Evolutionary conservation across 2,888 invertebrate genomes (phyloP), one percentile per base, ranked within the genome.

Genomic region (Heliconius ismenius): DNA sequence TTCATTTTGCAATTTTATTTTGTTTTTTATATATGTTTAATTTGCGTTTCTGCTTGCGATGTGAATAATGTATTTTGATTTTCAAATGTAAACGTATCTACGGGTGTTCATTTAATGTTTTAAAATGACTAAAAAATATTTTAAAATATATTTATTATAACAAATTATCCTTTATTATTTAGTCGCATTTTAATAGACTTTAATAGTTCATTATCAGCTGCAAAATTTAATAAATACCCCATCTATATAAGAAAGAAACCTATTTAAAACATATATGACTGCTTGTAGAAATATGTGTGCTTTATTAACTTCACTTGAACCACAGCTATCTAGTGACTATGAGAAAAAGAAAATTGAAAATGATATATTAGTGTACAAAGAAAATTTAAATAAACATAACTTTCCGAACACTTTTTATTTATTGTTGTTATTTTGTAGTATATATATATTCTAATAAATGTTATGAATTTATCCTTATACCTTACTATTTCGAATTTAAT

Each of bases 261-360:
- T 39, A 67, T 67, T 67, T 67, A 67, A 39, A 15, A 67, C 24
- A 39, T n/a, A n/a, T n/a, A n/a, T n/a, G n/a, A n/a, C n/a, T 13
- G 24, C 65, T 24, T 39, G 39, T 39, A 67, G 39, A 39, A 67
- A 39, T 39, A 15, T 39, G 6, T 64, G 24, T 39, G 39, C 39
- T 13, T 24, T 39, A 39, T 67, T 65, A 67, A 39, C 7, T 39
- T 65, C 39, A 24, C 67, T 13, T 39, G 21, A 15, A 39, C 36
- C 36, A 36, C 36, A 36, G 10, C n/a, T 36, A n/a, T 32, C 32
- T 64, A 28, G 32, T 28, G 21, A 26, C 26, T 6, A 21, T n/a
- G 64, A 36, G 10, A 36, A n/a, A 64, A n/a, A 6, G 36, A 6
- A 62, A 62, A 62, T 24, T 24, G 26, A 26, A 62, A 62, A 15